Base-by-base conservation (phyloP, 1,140 invertebrate species). In the Heterodera schachtii region DNA sequence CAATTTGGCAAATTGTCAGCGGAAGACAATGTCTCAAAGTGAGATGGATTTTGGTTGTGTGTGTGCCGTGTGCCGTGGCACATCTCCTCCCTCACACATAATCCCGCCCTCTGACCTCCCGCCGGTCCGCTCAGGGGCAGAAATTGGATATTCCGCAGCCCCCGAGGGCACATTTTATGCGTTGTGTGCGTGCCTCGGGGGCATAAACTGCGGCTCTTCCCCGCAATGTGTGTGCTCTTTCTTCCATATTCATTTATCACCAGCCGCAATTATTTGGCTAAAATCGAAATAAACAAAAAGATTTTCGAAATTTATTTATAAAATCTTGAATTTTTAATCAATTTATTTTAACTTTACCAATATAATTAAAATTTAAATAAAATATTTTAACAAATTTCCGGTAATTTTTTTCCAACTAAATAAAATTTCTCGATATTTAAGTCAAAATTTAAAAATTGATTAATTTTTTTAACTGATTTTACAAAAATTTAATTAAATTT, bases 61-160 rank as follows among this genome's bases (percentile, higher is more conserved):
- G 49, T 11, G 11, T 11, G 49, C 6, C 67, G 67, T 6, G n/a
- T 31, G 69, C 69, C 31, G 7, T 19, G 31, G 69, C 69, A 41
- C n/a, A 31, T 11, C 69, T 46, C 31, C 57, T 46, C 31, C 57
- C 57, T 19, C 16, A 64, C 57, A 16, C 21, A 71, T 71, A 71
- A 71, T 71, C 41, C 69, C 21, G 69, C 69, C n/a, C 69, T 71
- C 44, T 46, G 41, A 71, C 69, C 69, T 19, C 19, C 57, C 13
- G 4, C 57, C 57, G 31, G 31, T 31, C 31, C 31, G 31, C 57
- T 0, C 57, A 4, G 16, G 44, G 44, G 44, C 69, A 71, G 69
- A 71, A 71, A 71, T 71, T 41, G 69, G 69, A 71, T 71, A 71
- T 71, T 71, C 69, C 69, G 6, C 44, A 3, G 8, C 43, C 19